Evolutionary conservation across 2,797 vertebrate species (phyloP).

Genomic region (Thamnophis elegans): DNA sequence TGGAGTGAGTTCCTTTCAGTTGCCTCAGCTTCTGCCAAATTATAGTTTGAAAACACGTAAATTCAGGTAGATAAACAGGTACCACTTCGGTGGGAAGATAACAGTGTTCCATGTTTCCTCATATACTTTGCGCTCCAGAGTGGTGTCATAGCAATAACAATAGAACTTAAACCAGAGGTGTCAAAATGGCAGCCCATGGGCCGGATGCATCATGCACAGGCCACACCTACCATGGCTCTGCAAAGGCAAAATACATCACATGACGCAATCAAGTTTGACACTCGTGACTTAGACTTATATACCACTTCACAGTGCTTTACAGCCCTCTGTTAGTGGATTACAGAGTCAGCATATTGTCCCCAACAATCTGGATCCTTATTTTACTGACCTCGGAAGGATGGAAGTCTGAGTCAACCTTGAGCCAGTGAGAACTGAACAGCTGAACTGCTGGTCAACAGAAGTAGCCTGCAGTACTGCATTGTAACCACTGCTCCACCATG

Average conservation of each 20-base stretch:
- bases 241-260: background rate
- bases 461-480: background rate
- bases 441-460: background rate
- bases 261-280: background rate
- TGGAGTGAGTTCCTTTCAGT: background rate
- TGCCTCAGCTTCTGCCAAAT: background rate
- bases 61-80: background rate
- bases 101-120: background rate
- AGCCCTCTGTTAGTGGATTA: background rate
- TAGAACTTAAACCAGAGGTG: background rate
- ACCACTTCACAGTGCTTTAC: background rate
- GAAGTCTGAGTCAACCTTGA: background rate
- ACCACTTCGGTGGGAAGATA: background rate
- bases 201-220: background rate
- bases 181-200: background rate
- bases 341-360: background rate
- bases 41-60: background rate
- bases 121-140: background rate
- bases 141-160: background rate
- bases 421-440: background rate
- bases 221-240: background rate
- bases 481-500: background rate
- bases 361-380: background rate
- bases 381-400: background rate
- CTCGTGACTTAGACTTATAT: background rate